phyloP scores from a whole-genome alignment of 2,113 vertebrate species.

The Sander lucioperca region DNA sequence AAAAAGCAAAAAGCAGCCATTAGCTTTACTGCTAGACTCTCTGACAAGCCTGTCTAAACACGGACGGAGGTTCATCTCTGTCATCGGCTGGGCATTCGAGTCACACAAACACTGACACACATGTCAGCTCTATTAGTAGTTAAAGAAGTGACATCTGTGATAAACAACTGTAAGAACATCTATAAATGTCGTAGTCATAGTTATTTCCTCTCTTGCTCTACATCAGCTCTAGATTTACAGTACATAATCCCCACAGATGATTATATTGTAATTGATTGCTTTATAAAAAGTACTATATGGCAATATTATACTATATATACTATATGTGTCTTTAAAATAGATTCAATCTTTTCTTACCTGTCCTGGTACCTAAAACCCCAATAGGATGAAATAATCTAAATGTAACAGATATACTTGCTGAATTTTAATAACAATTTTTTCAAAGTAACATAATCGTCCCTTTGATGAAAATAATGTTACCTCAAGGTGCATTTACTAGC shows the following conservation, averaged over 20 bases:
- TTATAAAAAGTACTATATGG: too few species aligned
- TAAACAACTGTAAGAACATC: background rate
- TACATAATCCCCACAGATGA: background rate
- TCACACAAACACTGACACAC: constrained; percentile 44
- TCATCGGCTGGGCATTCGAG: constrained; percentile 8
- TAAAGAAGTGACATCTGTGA: constrained; percentile 6
- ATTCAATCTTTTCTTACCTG: background rate
- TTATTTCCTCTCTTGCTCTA: background rate
- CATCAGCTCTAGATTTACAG: background rate
- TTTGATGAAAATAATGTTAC: background rate
- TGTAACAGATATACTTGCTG: background rate
- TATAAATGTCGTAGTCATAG: background rate
- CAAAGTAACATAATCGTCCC: background rate
- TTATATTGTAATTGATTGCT: background rate
- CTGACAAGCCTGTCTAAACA: constrained; percentile 60
- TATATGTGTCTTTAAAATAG: too few species aligned
- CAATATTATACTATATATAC: too few species aligned
- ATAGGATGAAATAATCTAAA: background rate
- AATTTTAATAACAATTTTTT: background rate
- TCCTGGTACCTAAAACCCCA: background rate
- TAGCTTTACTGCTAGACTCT: constrained; percentile 29
- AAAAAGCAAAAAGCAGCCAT: constrained; percentile 66
- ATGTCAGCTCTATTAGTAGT: constrained; percentile 24
- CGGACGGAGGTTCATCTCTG: constrained; percentile 37
- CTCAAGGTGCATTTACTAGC: background rate